Base-by-base conservation (phyloP, 2,113 vertebrate genomes). In the Morone chrysops region DNA sequence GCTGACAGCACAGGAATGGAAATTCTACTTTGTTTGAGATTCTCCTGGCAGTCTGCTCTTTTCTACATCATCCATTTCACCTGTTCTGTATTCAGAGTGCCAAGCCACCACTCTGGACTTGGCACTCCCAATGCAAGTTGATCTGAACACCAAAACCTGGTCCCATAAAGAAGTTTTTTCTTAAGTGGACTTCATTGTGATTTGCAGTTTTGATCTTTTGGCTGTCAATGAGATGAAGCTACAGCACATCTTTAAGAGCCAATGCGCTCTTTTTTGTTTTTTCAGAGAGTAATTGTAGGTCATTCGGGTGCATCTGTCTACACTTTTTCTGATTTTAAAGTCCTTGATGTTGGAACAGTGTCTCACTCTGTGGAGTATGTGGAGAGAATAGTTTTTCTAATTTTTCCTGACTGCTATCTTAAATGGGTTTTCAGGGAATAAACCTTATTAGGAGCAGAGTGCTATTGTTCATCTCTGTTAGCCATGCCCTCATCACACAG, bases 1-100 rank as follows among this genome's bases (percentile, higher is more conserved):
- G 80, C 85, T 88, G 89, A 90, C 61, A 1, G n/a, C 66, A 50
- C 73, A 25, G 36, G 56, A 83, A 48, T 36, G 16, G 63, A 78
- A 83, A 83, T 31, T 81, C 76, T 63, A 83, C 80, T 87, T 83
- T 80, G 82, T 71, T 73, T 83, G 76, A 80, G 79, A 87, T 78
- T 66, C 83, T 85, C 61, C 83, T 88, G 86, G 89, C 85, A 83
- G 14, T 61, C 82, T 18, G 3, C 59, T 80, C 72, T 75, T 54
- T 74, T 70, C 47, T 18, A 1, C 50, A 76, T 77, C 5, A 69
- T 79, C 69, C 59, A 70, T 83, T 84, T 80, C 63, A 88, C 77
- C 86, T 83, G 83, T 54, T 79, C 67, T 68, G 40, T 67, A 70
- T 56, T 70, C 38, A 50, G 0, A 20, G 48, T 56, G 78, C 86